Base-by-base conservation (phyloP, 1,140 invertebrate species). In the Pomacea maculata region DNA sequence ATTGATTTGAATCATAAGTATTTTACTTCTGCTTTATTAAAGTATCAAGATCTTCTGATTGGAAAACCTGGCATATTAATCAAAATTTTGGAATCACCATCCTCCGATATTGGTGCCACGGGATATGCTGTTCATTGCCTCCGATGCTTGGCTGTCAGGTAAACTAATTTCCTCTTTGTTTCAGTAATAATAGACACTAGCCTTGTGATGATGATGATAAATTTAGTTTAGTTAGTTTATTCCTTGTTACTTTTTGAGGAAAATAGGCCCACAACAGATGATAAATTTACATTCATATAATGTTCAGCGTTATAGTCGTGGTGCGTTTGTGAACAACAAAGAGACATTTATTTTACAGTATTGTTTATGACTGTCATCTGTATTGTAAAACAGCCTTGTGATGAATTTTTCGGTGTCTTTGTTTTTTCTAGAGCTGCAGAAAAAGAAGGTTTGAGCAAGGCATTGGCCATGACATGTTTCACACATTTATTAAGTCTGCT, bases 11-110 rank as follows among this genome's bases (percentile, higher is more conserved):
- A 14, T 61, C 57, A 6, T 17, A 6, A 14, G 4, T 61, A 14
- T 14, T 17, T 61, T 61, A 14, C 11, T 61, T 17, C 34, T 75
- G 52, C 80, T 79, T 75, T 81, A 19, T 83, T 86, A 57, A 82
- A 91, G 90, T 89, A 86, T 72, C 87, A 89, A 83, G 88, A 90
- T 17, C 78, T 80, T 17, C 80, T 91, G 19, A 67, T 90, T 45
- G 89, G 90, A 45, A 82, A 84, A 25, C 73, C 86, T 19, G 90
- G 90, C 6, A 75, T 90, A 12, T 79, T 91, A 61, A 75, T 87
- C 21, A 84, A 87, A 63, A 64, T 91, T 54, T 85, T 86, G 14
- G 83, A 84, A 61, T 75, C 85, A 29, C 74, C 83, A 29, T 81
- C 83, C 4, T 78, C 81, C 19, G 86, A 89, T 45, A 83, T 86